Evolutionary conservation across 2,113 vertebrate species (phyloP).

Genomic region (Melospiza melodia): DNA sequence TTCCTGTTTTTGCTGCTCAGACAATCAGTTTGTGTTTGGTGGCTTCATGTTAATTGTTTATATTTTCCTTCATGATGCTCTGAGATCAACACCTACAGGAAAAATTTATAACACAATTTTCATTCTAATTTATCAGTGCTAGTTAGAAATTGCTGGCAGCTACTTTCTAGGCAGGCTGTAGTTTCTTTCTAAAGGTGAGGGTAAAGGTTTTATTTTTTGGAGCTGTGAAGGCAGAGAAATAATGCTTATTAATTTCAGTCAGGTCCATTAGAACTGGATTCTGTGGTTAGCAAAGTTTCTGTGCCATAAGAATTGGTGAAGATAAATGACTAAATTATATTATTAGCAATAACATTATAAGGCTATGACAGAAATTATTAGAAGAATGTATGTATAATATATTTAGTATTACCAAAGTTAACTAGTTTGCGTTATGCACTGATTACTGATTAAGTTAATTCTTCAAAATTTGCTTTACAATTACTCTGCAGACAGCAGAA

Average conservation of each 20-base stretch:
- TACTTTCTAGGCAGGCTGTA: neutral
- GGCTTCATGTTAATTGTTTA: neutral
- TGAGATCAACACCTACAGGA: neutral
- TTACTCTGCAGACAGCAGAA: neutral
- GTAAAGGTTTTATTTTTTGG: neutral
- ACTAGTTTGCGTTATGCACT: neutral
- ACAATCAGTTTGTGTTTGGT: neutral
- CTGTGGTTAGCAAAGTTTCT: neutral
- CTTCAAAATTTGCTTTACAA: neutral
- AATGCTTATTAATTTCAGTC: neutral
- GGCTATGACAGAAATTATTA: neutral
- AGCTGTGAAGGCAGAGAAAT: neutral
- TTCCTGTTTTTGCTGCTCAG: neutral
- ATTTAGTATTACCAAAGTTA: neutral
- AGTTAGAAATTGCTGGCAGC: neutral
- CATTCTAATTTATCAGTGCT: neutral
- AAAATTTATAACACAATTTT: neutral
- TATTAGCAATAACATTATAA: neutral
- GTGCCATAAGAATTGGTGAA: neutral
- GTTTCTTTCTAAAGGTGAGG: neutral
- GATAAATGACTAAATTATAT: neutral
- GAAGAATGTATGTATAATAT: neutral
- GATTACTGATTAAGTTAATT: neutral
- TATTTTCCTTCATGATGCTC: neutral
- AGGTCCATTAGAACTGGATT: neutral